These are phyloP conservation scores for Tachysurus fulvidraco DNA, from an alignment of 2,113 vertebrate species.

Conservation along the genomic window DNA sequence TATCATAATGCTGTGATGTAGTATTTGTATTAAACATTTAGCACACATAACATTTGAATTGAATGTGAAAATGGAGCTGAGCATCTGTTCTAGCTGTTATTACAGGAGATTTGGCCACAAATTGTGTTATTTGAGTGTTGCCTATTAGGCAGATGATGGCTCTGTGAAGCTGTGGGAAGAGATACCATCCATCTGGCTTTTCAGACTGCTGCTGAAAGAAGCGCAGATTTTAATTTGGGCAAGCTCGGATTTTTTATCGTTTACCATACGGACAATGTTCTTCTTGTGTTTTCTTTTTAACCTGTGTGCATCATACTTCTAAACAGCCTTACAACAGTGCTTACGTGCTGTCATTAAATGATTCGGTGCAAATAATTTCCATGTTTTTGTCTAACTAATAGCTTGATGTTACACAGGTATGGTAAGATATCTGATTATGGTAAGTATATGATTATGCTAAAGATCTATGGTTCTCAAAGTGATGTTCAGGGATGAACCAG, in stretches of 20 bases:
- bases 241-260: not conserved
- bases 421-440: not conserved
- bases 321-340: not conserved
- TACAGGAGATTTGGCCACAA: conserved; percentile 24
- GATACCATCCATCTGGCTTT: conserved; percentile 29
- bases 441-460: not conserved
- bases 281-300: not conserved
- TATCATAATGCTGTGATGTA: not conserved
- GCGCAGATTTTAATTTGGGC: not conserved
- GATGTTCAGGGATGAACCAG: not conserved
- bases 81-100: conserved; percentile 18
- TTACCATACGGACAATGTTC: not conserved
- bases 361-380: not conserved
- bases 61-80: not conserved
- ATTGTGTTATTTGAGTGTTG: conserved; percentile 25
- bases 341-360: not conserved
- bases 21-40: conserved; percentile 14
- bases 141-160: conserved; percentile 36
- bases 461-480: not conserved
- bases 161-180: conserved; percentile 8
- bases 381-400: not conserved
- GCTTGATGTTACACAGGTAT: not conserved
- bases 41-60: conserved; percentile 15
- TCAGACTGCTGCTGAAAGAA: not conserved
- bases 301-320: not conserved